A percentile compares a stretch with the other conserved stretches of the same genome.
Evolutionary conservation across 1,140 invertebrate species (phyloP).

Genomic region (Aradophagus sp.): DNA sequence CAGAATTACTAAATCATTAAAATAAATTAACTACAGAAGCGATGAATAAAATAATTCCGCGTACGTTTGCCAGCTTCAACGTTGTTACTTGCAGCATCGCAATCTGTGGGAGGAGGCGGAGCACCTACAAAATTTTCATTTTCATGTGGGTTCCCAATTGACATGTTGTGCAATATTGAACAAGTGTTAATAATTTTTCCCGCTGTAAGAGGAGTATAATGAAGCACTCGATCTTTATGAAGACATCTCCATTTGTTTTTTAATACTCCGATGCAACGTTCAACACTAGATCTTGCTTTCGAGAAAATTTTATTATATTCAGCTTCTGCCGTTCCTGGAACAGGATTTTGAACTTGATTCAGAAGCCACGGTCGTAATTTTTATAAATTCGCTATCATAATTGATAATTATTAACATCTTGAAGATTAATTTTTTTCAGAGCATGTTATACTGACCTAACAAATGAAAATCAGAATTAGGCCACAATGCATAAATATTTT

Average conservation of each 20-base stretch:
- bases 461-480: constrained; percentile 8
- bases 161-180: constrained; percentile 1
- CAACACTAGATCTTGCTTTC: neutral
- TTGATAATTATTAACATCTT: too few species aligned
- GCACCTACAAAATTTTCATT: too few species aligned
- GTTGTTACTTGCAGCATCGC: too few species aligned
- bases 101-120: too few species aligned
- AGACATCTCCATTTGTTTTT: constrained; percentile 1
- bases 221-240: constrained; percentile 1
- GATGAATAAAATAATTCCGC: too few species aligned
- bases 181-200: constrained; percentile 6
- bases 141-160: too few species aligned
- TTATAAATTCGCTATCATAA: too few species aligned
- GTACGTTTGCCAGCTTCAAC: too few species aligned
- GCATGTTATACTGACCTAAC: constrained; percentile 5
- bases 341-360: neutral
- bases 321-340: neutral
- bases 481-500: constrained; percentile 1
- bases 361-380: neutral
- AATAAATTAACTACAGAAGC: too few species aligned
- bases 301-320: neutral
- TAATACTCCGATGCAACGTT: constrained; percentile 2
- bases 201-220: constrained; percentile 1
- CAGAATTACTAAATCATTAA: too few species aligned
- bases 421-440: too few species aligned